phyloP scores from a whole-genome alignment of 2,113 vertebrate species.

The Amblyopsis rosae region DNA sequence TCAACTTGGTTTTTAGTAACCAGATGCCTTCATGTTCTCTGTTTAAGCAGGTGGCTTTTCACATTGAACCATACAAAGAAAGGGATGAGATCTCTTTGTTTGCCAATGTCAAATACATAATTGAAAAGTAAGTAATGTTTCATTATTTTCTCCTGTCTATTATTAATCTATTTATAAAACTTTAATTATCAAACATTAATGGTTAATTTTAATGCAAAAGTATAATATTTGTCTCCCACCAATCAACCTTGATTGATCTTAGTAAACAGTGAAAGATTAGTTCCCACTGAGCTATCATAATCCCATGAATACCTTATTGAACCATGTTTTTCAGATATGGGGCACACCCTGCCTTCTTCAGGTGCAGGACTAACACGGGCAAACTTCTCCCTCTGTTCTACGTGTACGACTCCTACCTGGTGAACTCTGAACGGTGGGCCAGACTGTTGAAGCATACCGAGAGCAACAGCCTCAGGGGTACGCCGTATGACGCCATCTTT shows the following conservation, averaged over 20 bases:
- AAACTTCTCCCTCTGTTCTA: constrained; percentile 91
- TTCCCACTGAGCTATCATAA: not conserved
- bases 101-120: constrained; percentile 89
- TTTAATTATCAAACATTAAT: not conserved
- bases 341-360: constrained; percentile 92
- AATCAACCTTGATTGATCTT: not conserved
- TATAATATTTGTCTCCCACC: not conserved
- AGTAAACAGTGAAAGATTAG: not conserved
- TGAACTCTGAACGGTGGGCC: constrained; percentile 88
- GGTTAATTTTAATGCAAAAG: not conserved
- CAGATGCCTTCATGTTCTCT: constrained; percentile 1
- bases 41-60: constrained; percentile 86
- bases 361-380: constrained; percentile 83
- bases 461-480: constrained; percentile 83
- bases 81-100: constrained; percentile 90
- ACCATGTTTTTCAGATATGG: constrained; percentile 83
- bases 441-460: constrained; percentile 85
- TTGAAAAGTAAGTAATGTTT: constrained; percentile 85
- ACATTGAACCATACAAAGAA: constrained; percentile 95
- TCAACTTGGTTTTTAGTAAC: not conserved
- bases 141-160: not conserved
- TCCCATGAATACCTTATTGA: not conserved
- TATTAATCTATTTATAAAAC: not conserved
- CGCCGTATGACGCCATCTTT: constrained; percentile 88
- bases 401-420: constrained; percentile 94